Conservation (phyloP, 2,797 vertebrate species). For the Tragelaphus eurycerus region DNA sequence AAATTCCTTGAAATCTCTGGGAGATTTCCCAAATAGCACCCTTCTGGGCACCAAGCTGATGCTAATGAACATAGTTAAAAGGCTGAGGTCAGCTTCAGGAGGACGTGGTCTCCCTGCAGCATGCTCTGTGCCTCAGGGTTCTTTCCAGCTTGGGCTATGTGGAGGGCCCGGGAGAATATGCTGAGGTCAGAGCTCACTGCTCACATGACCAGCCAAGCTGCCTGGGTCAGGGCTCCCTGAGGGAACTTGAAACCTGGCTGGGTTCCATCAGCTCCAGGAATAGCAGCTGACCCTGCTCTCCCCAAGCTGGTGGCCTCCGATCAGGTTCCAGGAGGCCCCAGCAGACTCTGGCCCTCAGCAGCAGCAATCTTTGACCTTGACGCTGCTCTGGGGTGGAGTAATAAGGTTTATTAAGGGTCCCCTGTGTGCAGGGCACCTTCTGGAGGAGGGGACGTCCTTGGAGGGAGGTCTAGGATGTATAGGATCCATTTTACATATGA, state of each 20-base stretch:
- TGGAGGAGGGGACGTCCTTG: not conserved
- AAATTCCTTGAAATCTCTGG: not conserved
- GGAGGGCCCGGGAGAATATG: constrained; percentile 1
- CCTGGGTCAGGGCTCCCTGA: constrained; percentile 3
- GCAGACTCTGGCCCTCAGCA: not conserved
- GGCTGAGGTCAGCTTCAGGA: not conserved
- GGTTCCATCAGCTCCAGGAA: constrained; percentile 51
- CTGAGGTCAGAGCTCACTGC: constrained; percentile 18
- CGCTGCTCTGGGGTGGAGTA: not conserved
- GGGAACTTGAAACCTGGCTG: constrained; percentile 61
- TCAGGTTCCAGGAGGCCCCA: constrained; percentile 55
- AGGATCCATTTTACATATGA: constrained; percentile 9
- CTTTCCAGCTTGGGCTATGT: not conserved
- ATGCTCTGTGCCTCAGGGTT: not conserved
- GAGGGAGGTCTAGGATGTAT: not conserved
- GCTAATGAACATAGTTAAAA: not conserved
- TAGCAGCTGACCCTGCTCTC: constrained; percentile 49
- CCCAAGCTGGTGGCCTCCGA: not conserved
- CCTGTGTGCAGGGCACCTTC: not conserved
- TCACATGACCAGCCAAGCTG: not conserved
- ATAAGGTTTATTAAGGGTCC: not conserved
- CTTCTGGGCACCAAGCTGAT: not conserved
- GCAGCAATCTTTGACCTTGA: constrained; percentile 33
- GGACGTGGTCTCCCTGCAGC: not conserved
- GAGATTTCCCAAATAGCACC: not conserved